Evolutionary conservation across 1,140 invertebrate genomes (phyloP), one percentile per base, ranked within the genome.

Genomic region (Drosophila tani): DNA sequence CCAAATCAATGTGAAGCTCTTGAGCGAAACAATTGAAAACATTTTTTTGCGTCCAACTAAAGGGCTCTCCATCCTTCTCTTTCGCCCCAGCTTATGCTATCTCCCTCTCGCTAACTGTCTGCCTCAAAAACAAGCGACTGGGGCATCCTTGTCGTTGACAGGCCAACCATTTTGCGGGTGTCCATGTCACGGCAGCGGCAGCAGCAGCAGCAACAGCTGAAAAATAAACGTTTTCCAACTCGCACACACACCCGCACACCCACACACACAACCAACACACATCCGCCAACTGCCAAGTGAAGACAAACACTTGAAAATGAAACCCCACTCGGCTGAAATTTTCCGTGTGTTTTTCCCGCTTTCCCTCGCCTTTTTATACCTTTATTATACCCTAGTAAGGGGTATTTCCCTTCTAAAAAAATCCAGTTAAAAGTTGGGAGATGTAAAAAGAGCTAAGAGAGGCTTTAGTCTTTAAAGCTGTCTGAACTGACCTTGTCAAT

Each of bases 281-380:
- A 17, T 21, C 40, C 38, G 58, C 29, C 56, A 24, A 55, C 15
- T 27, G n/a, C n/a, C 79, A 73, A 47, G 66, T 46, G 41, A 43
- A 71, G 35, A 68, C 63, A 71, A 77, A 85, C 67, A 83, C 84
- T 87, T 83, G 71, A 83, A 87, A 81, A 69, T 63, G 85, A 87
- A 78, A 75, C 77, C 68, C 58, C 84, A 83, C 80, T 87, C 58
- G 71, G 64, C 53, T 69, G 59, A 53, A 76, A 75, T 79, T 66
- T 68, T 58, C 57, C 46, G 35, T 50, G 15, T 57, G 40, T 46
- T 49, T 46, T 57, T 40, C 14, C 19, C 51, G 51, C 19, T 67
- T 35, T 17, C 51, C 27, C 38, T 1, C 38, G 12, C 3, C 29
- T 9, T 12, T 21, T 40, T 29, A 17, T 24, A 11, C 29, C 19